phyloP scores from a whole-genome alignment of 2,888 invertebrate genomes.

The Monochamus alternatus region DNA sequence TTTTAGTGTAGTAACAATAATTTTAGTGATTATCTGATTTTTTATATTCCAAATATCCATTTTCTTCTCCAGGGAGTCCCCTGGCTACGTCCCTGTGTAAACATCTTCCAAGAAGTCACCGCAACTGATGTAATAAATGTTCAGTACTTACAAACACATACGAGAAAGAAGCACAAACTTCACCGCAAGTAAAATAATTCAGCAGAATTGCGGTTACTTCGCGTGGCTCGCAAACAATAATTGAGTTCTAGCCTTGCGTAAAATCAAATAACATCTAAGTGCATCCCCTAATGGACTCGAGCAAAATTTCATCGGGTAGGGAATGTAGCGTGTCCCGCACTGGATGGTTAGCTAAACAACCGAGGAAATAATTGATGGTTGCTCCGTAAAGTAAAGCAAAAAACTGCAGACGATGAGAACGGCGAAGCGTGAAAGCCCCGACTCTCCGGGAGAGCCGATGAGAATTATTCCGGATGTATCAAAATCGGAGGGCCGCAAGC shows the following conservation, averaged over 20 bases:
- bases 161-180: neutral
- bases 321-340: neutral
- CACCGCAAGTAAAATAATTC: neutral
- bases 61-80: too few species aligned
- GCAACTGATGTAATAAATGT: too few species aligned
- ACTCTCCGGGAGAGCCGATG: neutral
- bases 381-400: neutral
- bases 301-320: constrained; percentile 5
- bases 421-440: neutral
- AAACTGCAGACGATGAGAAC: neutral
- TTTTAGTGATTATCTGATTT: too few species aligned
- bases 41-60: too few species aligned
- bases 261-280: constrained; percentile 12
- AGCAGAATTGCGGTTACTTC: neutral
- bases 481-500: neutral
- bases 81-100: too few species aligned
- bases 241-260: constrained; percentile 10
- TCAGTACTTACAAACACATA: neutral
- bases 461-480: neutral
- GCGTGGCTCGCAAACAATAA: neutral
- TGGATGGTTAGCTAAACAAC: constrained; percentile 6
- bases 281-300: constrained; percentile 7
- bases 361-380: neutral
- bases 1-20: too few species aligned
- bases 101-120: too few species aligned